Evolutionary conservation across 1,140 invertebrate genomes (phyloP), one percentile per base, ranked within the genome.

Genomic region (Drosophila setifemur): DNA sequence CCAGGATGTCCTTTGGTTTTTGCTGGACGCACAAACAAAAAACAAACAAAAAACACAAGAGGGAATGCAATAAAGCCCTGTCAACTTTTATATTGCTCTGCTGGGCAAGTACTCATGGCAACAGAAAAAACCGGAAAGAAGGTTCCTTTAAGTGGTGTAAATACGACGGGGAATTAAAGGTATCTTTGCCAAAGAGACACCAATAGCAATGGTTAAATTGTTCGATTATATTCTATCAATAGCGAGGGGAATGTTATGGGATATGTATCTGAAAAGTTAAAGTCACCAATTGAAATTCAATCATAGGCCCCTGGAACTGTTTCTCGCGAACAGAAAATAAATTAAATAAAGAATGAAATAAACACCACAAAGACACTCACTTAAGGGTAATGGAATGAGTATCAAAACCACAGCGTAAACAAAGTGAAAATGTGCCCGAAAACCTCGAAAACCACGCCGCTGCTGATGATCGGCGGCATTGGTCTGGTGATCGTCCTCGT

Each of bases 401-500:
- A 58, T 57, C 35, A 21, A 31, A 45, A 26, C 7, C 11, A 14
- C 31, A 33, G 16, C 1, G 1, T 12, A 44, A 50, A 35, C 12
- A 42, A 43, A 28, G 6, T 1, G 2, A 50, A 18, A 35, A 90
- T 90, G 89, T 90, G 89, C 39, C 83, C 81, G 5, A 90, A 90
- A 60, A 89, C 77, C 18, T 73, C 77, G 14, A 90, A 89, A 44
- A 82, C 81, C 18, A 85, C 81, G 28, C 89, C 89, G 4, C 8
- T 89, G 29, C 72, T 90, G 40, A 60, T 90, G 48, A 89, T 90
- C 43, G 86, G 60, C 28, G 89, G 89, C 37, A 78, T 90, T 35
- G 69, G 78, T 23, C 77, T 86, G n/a, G 88, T 90, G 33, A 90
- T 90, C 43, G 64, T 90, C 0, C 68, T 90, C 25, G 89, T 90